These are phyloP conservation scores for Atlantisia rogersi DNA, from an alignment of 2,113 vertebrate species.

Conservation along the genomic window DNA sequence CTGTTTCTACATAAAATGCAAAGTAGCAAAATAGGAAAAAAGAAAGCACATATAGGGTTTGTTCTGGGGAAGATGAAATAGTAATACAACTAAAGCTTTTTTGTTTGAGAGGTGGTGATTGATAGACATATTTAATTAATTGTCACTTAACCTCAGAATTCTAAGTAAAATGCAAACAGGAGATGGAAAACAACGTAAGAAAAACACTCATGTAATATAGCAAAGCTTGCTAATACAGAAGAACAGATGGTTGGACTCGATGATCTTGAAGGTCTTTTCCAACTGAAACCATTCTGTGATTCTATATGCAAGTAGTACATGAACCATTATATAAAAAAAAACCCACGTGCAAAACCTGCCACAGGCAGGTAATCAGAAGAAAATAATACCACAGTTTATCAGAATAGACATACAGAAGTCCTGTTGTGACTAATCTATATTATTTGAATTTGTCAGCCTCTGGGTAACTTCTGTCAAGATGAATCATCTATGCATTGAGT, in stretches of 20 bases:
- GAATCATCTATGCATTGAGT: background rate
- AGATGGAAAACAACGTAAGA: background rate
- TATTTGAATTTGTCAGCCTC: slow-evolving; percentile 2
- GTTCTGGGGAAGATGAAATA: background rate
- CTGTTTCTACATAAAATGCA: background rate
- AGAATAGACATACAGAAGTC: background rate
- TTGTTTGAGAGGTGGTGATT: background rate
- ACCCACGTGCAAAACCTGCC: background rate
- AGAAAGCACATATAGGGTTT: background rate
- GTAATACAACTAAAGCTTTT: background rate
- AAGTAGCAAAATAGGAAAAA: background rate
- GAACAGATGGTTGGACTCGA: too few species aligned
- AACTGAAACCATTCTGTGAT: too few species aligned
- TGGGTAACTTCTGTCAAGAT: slow-evolving; percentile 3
- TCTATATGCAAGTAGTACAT: background rate
- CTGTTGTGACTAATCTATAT: slow-evolving; percentile 25
- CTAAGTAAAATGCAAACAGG: background rate
- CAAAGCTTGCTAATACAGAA: background rate
- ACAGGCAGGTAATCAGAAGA: slow-evolving; percentile 19
- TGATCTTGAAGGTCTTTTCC: too few species aligned
- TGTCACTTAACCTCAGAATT: background rate
- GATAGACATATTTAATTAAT: background rate
- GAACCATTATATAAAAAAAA: background rate
- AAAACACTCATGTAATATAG: background rate
- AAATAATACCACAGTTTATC: background rate